Evolutionary conservation across 2,888 invertebrate genomes (phyloP).

Genomic region (Cosmia pyralina): DNA sequence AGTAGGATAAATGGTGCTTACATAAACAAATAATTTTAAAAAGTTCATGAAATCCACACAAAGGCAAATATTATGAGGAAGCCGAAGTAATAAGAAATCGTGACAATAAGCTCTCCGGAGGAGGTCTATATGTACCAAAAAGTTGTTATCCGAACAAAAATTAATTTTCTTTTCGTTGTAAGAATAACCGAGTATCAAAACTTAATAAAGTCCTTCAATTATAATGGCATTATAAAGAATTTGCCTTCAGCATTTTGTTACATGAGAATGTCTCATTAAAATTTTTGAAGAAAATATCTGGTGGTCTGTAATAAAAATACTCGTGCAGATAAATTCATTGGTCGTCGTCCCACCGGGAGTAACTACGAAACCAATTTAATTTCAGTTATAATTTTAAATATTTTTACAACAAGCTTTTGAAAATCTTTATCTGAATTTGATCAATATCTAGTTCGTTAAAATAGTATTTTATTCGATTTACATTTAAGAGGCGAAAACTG

Average conservation of each 20-base stretch:
- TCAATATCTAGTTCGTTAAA: not conserved
- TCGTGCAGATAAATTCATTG: conserved; percentile 65
- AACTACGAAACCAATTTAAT: conserved; percentile 70
- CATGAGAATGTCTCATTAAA: conserved; percentile 74
- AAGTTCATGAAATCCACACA: conserved; percentile 10
- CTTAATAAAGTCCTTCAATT: conserved; percentile 61
- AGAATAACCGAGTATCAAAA: conserved; percentile 47
- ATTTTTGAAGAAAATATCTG: conserved; percentile 68
- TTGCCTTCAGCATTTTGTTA: conserved; percentile 66
- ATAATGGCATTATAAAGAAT: conserved; percentile 62
- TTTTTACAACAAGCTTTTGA: conserved; percentile 25
- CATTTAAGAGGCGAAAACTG: too few species aligned
- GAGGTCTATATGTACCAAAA: conserved; percentile 37
- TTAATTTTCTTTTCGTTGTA: conserved; percentile 35
- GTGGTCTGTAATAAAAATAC: conserved; percentile 69
- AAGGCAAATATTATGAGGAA: conserved; percentile 23
- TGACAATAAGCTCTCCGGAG: conserved; percentile 24
- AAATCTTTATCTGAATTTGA: not conserved
- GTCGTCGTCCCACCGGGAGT: conserved; percentile 64
- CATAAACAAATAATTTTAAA: conserved; percentile 1
- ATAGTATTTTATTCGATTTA: not conserved
- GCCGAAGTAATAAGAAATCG: conserved; percentile 19
- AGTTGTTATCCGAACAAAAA: conserved; percentile 27
- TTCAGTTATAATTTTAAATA: conserved; percentile 68
- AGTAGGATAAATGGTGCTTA: conserved; percentile 20